Evolutionary conservation across 2,113 vertebrate genomes (phyloP), one percentile per base, ranked within the genome.

Genomic region (Ia io): DNA sequence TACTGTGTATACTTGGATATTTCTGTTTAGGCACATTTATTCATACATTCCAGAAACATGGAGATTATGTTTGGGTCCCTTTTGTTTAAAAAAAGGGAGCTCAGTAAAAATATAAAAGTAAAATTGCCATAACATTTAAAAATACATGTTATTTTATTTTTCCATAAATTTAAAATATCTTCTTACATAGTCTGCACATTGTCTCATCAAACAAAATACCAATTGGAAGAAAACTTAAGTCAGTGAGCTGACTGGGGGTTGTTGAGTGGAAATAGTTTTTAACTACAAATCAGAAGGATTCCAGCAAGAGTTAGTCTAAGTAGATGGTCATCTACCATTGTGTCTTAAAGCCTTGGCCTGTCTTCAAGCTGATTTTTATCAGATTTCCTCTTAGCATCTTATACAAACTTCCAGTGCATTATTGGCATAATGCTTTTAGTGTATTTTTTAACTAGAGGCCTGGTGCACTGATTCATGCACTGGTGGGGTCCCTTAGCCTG

Each of bases 11-110:
- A 79, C 76, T 70, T 80, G 61, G 35, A 56, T 80, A 65, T 91
- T 78, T 97, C 49, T 96, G 5, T 84, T 32, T 82, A 63, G 56
- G 49, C 25, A 56, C 25, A 88, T 85, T 95, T 88, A 74, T 83
- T 91, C 22, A 61, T 69, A 71, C 47, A 65, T 40, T 94, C 80
- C 53, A 78, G 53, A 95, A 89, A 89, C 32, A 59, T 9, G 25
- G 9, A 20, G 2, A 67, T 91, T 84, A 61, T 74, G 7, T 63
- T 84, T 96, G 17, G 17, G 20, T 90, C 40, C 12, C 9, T 84
- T 79, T 86, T 73, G 51, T 88, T 88, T 49, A 70, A 90, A 90
- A 37, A 25, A 86, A 69, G 12, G 28, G 84, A 51, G 13, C 32
- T 85, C 77, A 37, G 22, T 73, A 59, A 90, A 87, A 89, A 65